Base-by-base conservation (phyloP, 64 coral and sea anemone genomes). In the Pocillopora damicornis region DNA sequence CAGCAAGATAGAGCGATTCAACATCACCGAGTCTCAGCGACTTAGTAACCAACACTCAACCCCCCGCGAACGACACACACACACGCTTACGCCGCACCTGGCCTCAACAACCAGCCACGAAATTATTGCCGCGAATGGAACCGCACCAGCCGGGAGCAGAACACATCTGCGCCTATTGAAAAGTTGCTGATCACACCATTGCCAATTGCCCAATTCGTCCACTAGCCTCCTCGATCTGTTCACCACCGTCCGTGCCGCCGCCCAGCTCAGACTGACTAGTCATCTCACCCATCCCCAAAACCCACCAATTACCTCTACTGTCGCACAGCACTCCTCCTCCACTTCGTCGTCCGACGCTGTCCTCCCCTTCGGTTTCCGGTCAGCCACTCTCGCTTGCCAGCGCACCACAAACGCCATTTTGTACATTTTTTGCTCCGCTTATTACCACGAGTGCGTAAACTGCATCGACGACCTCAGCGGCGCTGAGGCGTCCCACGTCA, bases 11-110 rank as follows among this genome's bases (percentile, higher is more conserved):
- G 76, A 80, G 23, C 88, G 51, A 38, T 80, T 80, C 59, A 89
- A 89, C 22, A 89, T 89, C 22, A 78, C 76, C 38, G 88, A 89
- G 35, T 89, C 88, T 7, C 63, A 89, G 58, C 37, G 4, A 51
- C 42, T 51, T 30, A 30, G 30, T 30, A 51, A 51, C 42, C 42
- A 51, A 51, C 42, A 7, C 42, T 51, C 42, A 0, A 51, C 42
- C 42, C 42, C 42, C 42, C 42, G 7, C 42, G 42, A 7, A 51
- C 42, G 7, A 51, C 42, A 51, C 42, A 51, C 42, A 51, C 42
- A 51, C 42, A 51, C 42, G 2, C 42, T 51, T 7, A 51, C 42
- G 3, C 42, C 42, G 42, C 42, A 51, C 3, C 42, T 2, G 42
- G 42, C 42, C 42, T 51, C 42, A 7, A 51, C 42, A 51, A 51